Base-by-base conservation (phyloP, 2,113 vertebrate species). In the Ploceus nigricollis region DNA sequence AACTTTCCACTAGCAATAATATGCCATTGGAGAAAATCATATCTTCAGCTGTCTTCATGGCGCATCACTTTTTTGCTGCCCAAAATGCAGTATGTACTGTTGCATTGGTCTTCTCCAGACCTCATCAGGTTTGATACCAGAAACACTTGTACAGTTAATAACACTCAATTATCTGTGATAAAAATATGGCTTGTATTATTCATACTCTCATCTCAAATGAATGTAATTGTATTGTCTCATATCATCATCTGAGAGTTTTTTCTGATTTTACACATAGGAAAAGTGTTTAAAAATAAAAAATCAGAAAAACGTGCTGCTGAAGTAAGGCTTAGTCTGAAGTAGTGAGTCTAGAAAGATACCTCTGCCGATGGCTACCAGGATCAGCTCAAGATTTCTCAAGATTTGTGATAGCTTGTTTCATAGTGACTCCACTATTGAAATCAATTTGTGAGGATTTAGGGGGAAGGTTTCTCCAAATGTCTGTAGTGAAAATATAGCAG, bases 101-200 rank as follows among this genome's bases (percentile, higher is more conserved):
- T 68, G 14, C 39, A 58, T 10, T 87, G 42, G 57, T 76, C 50
- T 93, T 90, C 70, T 93, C 31, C 31, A 85, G 57, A 35, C 10
- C 21, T 70, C 54, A 44, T 30, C 30, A 57, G 31, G 8, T 80
- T 73, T 92, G n/a, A 75, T 72, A 54, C 7, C 27, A 85, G 58
- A 82, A 96, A 45, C 20, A 48, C 23, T 89, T 81, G 20, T 60
- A 81, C 33, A 44, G 42, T 39, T 65, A 76, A 44, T 40, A 78
- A 60, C 20, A 23, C 84, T 91, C 68, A 93, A 69, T 80, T 89
- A 76, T 45, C 39, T 85, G 33, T 68, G 40, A 75, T 63, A 94
- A 94, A 75, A 94, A 92, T 42, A 27, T 47, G 76, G 58, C 40
- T 90, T 66, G 13, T 72, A 30, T 82, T 93, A 85, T 45, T 65